Evolutionary conservation across 1,140 invertebrate genomes (phyloP).

Genomic region (Caenorhabditis latens): DNA sequence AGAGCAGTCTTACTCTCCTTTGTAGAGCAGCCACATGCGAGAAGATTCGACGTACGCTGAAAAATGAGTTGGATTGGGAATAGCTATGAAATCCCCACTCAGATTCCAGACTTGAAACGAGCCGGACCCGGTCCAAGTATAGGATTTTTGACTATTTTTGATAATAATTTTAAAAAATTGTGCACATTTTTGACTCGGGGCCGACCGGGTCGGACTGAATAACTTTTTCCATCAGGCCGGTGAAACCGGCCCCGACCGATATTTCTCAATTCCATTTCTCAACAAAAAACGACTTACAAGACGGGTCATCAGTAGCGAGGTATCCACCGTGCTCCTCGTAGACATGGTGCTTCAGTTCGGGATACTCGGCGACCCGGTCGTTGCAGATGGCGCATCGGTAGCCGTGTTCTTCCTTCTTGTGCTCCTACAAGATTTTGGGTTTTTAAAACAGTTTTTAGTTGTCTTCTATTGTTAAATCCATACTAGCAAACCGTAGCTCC

Average conservation of each 20-base stretch:
- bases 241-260: too few relatives aligned
- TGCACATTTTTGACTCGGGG: too few relatives aligned
- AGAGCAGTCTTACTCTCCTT: constrained; percentile 69
- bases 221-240: too few relatives aligned
- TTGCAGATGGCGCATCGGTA: constrained; percentile 76
- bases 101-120: not conserved
- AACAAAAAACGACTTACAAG: not conserved
- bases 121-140: not conserved
- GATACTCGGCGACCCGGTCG: constrained; percentile 72
- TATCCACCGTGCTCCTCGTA: constrained; percentile 77
- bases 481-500: too few relatives aligned
- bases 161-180: too few relatives aligned
- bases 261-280: too few relatives aligned
- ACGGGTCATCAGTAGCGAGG: constrained; percentile 69
- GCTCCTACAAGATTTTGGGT: constrained; percentile 37
- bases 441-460: too few relatives aligned
- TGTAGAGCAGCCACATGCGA: constrained; percentile 77
- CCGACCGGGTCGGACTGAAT: too few relatives aligned
- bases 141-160: too few relatives aligned
- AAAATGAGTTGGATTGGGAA: not conserved
- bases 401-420: constrained; percentile 74
- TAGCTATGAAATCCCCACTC: not conserved
- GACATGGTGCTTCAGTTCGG: constrained; percentile 77
- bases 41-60: constrained; percentile 74
- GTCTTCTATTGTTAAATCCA: too few relatives aligned